phyloP scores from a whole-genome alignment of 1,140 invertebrate genomes.

The Phocides pigmalion region DNA sequence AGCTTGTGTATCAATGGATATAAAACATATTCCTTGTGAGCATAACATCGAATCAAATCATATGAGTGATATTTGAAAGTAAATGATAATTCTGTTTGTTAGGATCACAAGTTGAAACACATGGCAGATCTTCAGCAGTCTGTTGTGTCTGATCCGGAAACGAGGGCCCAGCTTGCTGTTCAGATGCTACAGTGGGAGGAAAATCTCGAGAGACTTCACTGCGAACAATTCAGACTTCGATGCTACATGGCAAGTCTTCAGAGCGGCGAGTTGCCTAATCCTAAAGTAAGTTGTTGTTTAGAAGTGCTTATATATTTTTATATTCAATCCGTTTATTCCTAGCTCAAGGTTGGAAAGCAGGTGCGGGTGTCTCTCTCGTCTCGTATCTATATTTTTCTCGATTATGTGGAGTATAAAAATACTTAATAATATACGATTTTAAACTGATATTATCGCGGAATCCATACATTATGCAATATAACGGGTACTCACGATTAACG shows the following conservation, averaged over 20 bases:
- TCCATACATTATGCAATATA: too few species aligned
- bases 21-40: too few species aligned
- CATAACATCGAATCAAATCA: too few species aligned
- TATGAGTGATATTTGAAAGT: too few species aligned
- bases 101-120: constrained; percentile 98
- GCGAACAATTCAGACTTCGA: constrained; percentile 97
- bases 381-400: too few species aligned
- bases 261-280: constrained; percentile 97
- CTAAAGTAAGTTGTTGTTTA: constrained; percentile 89
- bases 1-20: not conserved
- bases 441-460: too few species aligned
- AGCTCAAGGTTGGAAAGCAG: too few species aligned
- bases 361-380: too few species aligned
- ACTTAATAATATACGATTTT: too few species aligned
- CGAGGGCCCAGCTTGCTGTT: constrained; percentile 94
- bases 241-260: constrained; percentile 99
- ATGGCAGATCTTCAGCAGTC: constrained; percentile 98
- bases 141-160: constrained; percentile 95
- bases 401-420: too few species aligned
- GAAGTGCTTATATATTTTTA: not conserved
- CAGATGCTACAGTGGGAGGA: constrained; percentile 98
- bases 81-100: constrained; percentile 28
- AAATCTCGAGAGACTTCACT: constrained; percentile 97
- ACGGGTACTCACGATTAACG: too few species aligned
- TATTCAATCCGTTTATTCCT: too few species aligned